These are phyloP conservation scores for Tetranychus cinnabarinus DNA, from an alignment of 1,140 invertebrate genomes.

Conservation along the genomic window DNA sequence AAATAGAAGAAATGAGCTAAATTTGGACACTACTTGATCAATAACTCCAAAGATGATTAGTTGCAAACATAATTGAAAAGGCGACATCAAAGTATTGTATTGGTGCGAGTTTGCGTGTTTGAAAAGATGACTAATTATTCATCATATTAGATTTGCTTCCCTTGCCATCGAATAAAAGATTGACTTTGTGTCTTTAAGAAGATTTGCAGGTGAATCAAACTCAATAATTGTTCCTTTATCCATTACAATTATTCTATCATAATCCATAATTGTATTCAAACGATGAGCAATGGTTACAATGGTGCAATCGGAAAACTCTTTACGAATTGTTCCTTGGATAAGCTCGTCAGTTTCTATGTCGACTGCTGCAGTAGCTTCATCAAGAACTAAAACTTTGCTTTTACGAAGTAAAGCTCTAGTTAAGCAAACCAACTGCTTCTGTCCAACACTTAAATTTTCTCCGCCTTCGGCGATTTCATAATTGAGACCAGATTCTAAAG, in stretches of 20 bases:
- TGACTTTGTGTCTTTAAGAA: slow-evolving; percentile 13
- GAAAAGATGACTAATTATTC: background rate
- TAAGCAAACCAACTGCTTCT: slow-evolving; percentile 58
- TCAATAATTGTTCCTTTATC: slow-evolving; percentile 24
- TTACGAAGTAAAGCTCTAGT: slow-evolving; percentile 51
- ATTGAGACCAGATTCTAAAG: slow-evolving; percentile 6
- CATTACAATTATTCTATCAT: slow-evolving; percentile 15
- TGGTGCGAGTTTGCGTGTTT: no score
- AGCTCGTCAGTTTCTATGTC: slow-evolving; percentile 26
- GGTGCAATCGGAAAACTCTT: slow-evolving; percentile 22
- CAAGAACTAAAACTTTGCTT: background rate
- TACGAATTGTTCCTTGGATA: slow-evolving; percentile 15
- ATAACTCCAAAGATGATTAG: no score
- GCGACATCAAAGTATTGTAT: no score
- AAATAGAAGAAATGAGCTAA: no score
- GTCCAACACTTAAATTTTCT: slow-evolving; percentile 19
- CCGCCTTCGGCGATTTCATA: slow-evolving; percentile 8
- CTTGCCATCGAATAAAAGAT: background rate
- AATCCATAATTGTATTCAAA: slow-evolving; percentile 23
- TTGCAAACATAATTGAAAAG: no score
- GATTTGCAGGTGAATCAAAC: slow-evolving; percentile 19
- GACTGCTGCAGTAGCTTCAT: slow-evolving; percentile 35
- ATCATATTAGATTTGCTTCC: background rate
- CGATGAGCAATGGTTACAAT: slow-evolving; percentile 27
- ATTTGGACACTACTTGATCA: no score